These are phyloP conservation scores for Lucinisca nassula DNA, from an alignment of 2,888 invertebrate genomes.

Conservation along the genomic window DNA sequence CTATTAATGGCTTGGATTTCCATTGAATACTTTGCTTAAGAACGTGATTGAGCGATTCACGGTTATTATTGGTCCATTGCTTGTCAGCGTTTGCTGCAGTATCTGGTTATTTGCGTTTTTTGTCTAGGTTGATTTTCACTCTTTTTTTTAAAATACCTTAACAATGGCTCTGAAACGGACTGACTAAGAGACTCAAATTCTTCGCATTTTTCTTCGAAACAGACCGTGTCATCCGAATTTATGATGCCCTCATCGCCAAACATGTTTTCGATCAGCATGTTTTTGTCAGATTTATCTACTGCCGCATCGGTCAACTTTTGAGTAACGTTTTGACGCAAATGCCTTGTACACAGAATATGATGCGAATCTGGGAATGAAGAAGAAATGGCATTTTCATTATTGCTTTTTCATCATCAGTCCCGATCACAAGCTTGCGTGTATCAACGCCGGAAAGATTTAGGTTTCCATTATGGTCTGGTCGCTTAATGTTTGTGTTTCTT, in stretches of 20 bases:
- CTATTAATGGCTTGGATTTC: not conserved
- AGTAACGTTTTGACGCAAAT: constrained; percentile 43
- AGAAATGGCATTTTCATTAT: constrained; percentile 44
- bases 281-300: not conserved
- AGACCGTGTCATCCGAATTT: constrained; percentile 27
- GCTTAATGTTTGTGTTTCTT: too few species aligned
- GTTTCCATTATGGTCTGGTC: too few species aligned
- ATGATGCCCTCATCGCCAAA: constrained; percentile 29
- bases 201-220: constrained; percentile 25
- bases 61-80: constrained; percentile 7
- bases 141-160: not conserved
- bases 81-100: not conserved
- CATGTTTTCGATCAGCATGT: constrained; percentile 14
- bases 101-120: not conserved
- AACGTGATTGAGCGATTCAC: not conserved
- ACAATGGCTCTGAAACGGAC: not conserved
- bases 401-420: constrained; percentile 49
- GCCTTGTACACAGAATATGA: constrained; percentile 42
- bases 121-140: not conserved
- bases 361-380: constrained; percentile 12
- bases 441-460: not conserved
- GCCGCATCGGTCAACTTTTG: constrained; percentile 41
- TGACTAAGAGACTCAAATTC: not conserved
- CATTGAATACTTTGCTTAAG: constrained; percentile 3
- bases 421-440: constrained; percentile 34